These are phyloP conservation scores for Gobius niger DNA, from an alignment of 2,113 vertebrate species.

Conservation along the genomic window DNA sequence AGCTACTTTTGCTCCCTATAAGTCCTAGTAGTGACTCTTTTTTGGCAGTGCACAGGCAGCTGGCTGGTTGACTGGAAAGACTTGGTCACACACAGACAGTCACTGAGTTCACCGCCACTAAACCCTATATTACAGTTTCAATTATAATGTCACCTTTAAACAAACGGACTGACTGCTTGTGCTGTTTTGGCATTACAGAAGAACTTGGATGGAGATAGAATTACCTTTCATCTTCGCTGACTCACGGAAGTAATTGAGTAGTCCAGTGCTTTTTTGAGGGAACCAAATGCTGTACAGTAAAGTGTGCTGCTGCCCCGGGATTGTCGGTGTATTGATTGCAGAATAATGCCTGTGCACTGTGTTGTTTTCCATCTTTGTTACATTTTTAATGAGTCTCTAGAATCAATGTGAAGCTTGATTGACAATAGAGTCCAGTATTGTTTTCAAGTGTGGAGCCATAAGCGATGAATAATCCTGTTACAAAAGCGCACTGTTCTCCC, in stretches of 20 bases:
- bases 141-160: constrained; percentile 10
- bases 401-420: not conserved
- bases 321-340: constrained; percentile 11
- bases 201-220: constrained; percentile 19
- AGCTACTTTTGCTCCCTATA: not conserved
- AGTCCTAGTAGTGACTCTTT: constrained; percentile 31
- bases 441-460: not conserved
- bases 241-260: constrained; percentile 1
- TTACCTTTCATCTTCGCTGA: constrained; percentile 16
- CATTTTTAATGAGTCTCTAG: not conserved
- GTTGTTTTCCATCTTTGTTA: not conserved
- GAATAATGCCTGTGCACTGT: not conserved
- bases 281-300: not conserved
- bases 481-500: too few relatives aligned
- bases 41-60: constrained; percentile 40
- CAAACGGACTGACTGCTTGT: not conserved
- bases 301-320: not conserved
- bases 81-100: constrained; percentile 40
- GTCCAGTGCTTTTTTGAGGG: constrained; percentile 15
- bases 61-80: constrained; percentile 63
- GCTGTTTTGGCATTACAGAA: constrained; percentile 32
- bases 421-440: not conserved
- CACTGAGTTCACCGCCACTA: constrained; percentile 34
- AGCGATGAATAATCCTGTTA: too few relatives aligned
- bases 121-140: constrained; percentile 1